phyloP scores from a whole-genome alignment of 2,113 vertebrate species.

The Cyanoderma ruficeps region DNA sequence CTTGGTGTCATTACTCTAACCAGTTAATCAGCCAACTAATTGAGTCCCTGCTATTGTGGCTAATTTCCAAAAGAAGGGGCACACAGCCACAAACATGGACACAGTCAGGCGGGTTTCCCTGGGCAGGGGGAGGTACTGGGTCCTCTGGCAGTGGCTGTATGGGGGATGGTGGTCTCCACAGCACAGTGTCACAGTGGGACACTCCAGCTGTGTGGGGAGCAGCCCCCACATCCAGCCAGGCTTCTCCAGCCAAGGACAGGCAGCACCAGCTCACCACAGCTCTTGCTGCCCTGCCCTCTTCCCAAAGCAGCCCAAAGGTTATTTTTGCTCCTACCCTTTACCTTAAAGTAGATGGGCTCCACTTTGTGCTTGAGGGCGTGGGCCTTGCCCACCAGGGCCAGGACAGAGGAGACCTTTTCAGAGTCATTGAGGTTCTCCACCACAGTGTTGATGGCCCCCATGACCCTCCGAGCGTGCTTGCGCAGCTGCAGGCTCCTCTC shows the following conservation, averaged over 20 bases:
- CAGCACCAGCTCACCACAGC: not conserved
- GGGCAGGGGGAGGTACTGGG: accelerated
- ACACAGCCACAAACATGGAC: accelerated
- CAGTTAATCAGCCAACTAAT: not conserved
- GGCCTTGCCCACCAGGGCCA: slow-evolving; percentile 90
- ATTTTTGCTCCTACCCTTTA: slow-evolving; percentile 21
- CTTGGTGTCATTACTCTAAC: not conserved
- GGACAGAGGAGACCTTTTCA: slow-evolving; percentile 89
- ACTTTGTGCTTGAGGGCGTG: slow-evolving; percentile 96
- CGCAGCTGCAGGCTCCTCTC: slow-evolving; percentile 82
- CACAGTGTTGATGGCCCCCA: slow-evolving; percentile 83
- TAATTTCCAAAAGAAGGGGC: not conserved
- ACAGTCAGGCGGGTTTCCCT: not conserved
- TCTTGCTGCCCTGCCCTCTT: not conserved
- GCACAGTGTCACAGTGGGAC: not conserved
- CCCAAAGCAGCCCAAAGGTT: not conserved
- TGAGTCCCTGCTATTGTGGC: accelerated
- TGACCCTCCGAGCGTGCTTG: slow-evolving; percentile 88
- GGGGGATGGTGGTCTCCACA: accelerated
- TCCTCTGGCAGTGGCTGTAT: accelerated
- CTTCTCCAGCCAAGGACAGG: not conserved
- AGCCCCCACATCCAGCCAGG: not conserved
- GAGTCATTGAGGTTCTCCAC: slow-evolving; percentile 92
- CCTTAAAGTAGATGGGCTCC: slow-evolving; percentile 97
- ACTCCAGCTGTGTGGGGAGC: accelerated